Conservation (phyloP, 2,888 invertebrate genomes). For the Amblyjoppa fuscipennis region DNA sequence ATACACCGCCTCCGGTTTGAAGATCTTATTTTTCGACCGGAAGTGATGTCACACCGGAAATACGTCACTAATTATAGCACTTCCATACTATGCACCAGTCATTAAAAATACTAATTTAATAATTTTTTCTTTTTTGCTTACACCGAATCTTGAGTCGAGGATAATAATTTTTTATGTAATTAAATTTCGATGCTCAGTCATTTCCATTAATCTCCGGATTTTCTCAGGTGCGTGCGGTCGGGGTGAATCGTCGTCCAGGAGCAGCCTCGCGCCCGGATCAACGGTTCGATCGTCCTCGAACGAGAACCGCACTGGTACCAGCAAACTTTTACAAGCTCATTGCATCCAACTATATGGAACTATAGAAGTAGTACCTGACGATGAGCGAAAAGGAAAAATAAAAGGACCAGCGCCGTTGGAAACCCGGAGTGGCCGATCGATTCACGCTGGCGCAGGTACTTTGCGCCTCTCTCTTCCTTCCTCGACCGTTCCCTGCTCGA, state of each 20-base stretch:
- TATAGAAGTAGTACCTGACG: slow-evolving; percentile 43
- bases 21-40: too few relatives aligned
- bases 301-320: slow-evolving; percentile 57
- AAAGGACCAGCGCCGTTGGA: neutral
- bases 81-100: too few relatives aligned
- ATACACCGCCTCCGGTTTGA: too few relatives aligned
- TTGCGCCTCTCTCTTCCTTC: slow-evolving; percentile 33
- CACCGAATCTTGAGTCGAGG: neutral
- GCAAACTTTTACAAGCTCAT: slow-evolving; percentile 57
- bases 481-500: neutral
- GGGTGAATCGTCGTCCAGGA: slow-evolving; percentile 59
- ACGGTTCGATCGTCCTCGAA: slow-evolving; percentile 54
- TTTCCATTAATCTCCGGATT: slow-evolving; percentile 33
- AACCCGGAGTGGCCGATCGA: slow-evolving; percentile 52
- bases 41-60: too few relatives aligned
- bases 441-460: slow-evolving; percentile 59
- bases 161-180: neutral
- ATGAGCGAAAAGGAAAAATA: slow-evolving; percentile 29
- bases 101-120: too few relatives aligned
- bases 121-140: neutral
- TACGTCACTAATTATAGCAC: too few relatives aligned
- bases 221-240: slow-evolving; percentile 40
- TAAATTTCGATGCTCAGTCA: neutral
- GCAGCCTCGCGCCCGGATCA: slow-evolving; percentile 55
- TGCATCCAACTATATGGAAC: slow-evolving; percentile 44